Evolutionary conservation across 2,797 vertebrate genomes (phyloP), one percentile per base, ranked within the genome.

Genomic region (Rhynchotus rufescens): DNA sequence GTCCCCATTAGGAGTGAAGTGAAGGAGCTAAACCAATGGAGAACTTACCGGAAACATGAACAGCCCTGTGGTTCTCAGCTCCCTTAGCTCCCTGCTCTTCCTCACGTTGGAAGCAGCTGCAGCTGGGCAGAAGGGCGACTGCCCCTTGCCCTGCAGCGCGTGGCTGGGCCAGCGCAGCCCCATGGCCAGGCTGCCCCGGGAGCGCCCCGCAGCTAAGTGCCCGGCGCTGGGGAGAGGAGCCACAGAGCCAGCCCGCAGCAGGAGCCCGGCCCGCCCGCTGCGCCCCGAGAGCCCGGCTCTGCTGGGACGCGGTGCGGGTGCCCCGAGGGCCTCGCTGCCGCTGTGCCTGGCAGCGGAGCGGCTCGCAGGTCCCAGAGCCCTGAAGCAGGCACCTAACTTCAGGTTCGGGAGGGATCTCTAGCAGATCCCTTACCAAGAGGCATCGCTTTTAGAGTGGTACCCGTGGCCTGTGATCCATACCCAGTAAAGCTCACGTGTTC

Each of bases 1-100:
- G n/a, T 28, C 23, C 60, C 67, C 13, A 0, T 44, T 34, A 44
- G 0, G 5, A 45, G 25, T 22, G 54, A 49, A 42, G 51, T 14
- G 28, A 81, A 60, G 30, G 30, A 82, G 49, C 13, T 25, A 80
- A 91, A 71, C 38, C 77, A 59, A 1, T 3, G 7, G 32, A 34
- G 44, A 34, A 64, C 42, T 81, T 28, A 60, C 20, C 9, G 4
- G 14, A 47, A 59, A 16, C 62, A 34, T 86, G 61, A 5, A 5
- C 28, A 8, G 3, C 22, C 47, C 8, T 5, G 12, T 51, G 23
- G 36, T n/a, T 80, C 61, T 26, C 5, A 34, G 40, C 49, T 71
- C 13, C 57, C 77, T 42, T n/a, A 65, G 3, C 64, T 86, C 54
- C 15, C 8, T 75, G 28, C 45, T 26, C 5, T 8, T 51, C 16